Base-by-base conservation (phyloP, 2,113 vertebrate genomes). In the Calonectris borealis region DNA sequence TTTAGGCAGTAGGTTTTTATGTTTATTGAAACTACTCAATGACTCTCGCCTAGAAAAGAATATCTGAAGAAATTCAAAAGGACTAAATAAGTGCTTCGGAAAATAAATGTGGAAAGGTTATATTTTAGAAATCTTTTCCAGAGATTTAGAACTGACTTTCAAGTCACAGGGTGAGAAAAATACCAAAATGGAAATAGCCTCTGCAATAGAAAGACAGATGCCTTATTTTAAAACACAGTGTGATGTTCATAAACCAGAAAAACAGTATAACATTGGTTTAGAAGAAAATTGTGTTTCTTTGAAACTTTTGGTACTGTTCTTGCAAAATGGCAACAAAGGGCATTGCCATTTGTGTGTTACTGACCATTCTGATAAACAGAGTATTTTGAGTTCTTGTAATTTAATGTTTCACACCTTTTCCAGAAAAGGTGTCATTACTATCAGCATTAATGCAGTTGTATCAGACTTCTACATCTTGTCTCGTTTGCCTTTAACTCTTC, bases 141-240 rank as follows among this genome's bases (percentile, higher is more conserved):
- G 80, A 86, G 66, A 82, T 91, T 72, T 54, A 61, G 71, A 92
- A 90, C 77, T 89, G 89, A 64, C 69, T 94, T 94, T 71, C 48
- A 87, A 96, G 94, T 91, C 86, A 94, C 72, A 81, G 42, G 86
- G 80, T 91, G 83, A 94, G 83, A 94, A 94, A 93, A 95, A 81
- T 68, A 48, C 68, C 49, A 84, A 92, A 96, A 91, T 83, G 86
- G 69, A 91, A 94, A 84, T 94, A 71, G 60, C 52, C 93, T 78
- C 86, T 88, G 80, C 82, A 51, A 55, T 57, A 75, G 81, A 69
- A 75, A 90, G 72, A 60, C 31, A 87, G 64, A 75, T 62, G 60
- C 42, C 44, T 90, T 92, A 70, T 92, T 83, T 92, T 81, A 84
- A 88, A 96, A 49, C 49, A 82, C 40, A 75, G 42, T 61, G 38